Evolutionary conservation across 2,888 invertebrate species (phyloP).

Genomic region (Athalia rosae): DNA sequence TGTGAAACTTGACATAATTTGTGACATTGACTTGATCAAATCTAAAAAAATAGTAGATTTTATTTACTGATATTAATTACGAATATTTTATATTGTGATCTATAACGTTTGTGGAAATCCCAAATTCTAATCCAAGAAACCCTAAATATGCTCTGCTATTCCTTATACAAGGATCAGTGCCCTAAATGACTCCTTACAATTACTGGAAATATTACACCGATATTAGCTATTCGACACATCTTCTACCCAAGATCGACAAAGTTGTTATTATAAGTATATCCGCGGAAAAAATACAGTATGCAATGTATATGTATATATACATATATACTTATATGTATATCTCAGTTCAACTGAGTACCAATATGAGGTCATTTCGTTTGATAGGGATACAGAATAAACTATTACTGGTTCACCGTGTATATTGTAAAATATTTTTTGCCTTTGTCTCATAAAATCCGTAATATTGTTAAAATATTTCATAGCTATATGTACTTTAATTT

Average conservation of each 20-base stretch:
- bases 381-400: no score
- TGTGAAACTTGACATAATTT: slow-evolving; percentile 25
- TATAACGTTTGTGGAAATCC: neutral
- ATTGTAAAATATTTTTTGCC: slow-evolving; percentile 8
- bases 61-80: neutral
- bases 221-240: no score
- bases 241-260: no score
- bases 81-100: neutral
- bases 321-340: no score
- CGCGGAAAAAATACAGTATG: no score
- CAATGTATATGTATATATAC: no score
- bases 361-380: no score
- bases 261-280: no score
- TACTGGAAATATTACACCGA: no score
- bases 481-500: slow-evolving; percentile 25
- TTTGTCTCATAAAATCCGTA: neutral
- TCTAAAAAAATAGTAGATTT: slow-evolving; percentile 25
- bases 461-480: neutral
- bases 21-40: neutral
- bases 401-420: neutral
- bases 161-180: slow-evolving; percentile 8
- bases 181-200: neutral
- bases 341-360: no score
- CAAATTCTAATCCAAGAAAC: slow-evolving; percentile 14
- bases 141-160: slow-evolving; percentile 20